These are phyloP conservation scores for Drosophila kanapiae DNA, from an alignment of 1,140 invertebrate genomes.

Conservation along the genomic window DNA sequence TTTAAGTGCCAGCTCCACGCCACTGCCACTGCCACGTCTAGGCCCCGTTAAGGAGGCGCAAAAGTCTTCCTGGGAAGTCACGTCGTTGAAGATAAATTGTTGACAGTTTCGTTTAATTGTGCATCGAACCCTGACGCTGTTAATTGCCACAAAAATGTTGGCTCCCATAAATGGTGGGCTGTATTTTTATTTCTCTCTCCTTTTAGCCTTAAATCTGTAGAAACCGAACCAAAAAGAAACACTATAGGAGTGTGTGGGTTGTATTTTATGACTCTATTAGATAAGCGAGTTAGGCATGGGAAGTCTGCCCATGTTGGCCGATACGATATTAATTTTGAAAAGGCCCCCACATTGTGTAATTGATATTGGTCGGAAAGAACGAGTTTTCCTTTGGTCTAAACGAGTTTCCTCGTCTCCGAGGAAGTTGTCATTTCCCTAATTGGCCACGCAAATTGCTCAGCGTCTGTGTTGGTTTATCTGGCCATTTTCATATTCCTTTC, in stretches of 20 bases:
- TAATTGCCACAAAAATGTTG: constrained; percentile 77
- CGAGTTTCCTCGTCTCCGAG: constrained; percentile 29
- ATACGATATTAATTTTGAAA: constrained; percentile 65
- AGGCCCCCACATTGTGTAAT: constrained; percentile 72
- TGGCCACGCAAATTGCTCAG: constrained; percentile 45
- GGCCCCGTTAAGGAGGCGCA: constrained; percentile 73
- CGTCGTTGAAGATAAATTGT: constrained; percentile 78
- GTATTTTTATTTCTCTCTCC: constrained; percentile 9
- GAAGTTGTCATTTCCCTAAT: constrained; percentile 50
- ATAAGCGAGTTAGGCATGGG: constrained; percentile 52
- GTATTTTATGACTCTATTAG: constrained; percentile 77
- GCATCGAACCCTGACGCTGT: constrained; percentile 46
- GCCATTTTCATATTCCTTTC: constrained; percentile 34
- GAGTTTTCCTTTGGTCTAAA: constrained; percentile 52
- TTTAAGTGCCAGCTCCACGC: constrained; percentile 34
- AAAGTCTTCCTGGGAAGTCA: constrained; percentile 75
- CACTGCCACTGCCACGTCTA: constrained; percentile 49
- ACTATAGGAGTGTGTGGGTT: constrained; percentile 32
- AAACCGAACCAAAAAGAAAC: constrained; percentile 5
- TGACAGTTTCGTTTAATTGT: constrained; percentile 83
- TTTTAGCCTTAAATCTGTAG: constrained; percentile 29
- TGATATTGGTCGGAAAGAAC: constrained; percentile 64
- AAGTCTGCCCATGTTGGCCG: constrained; percentile 26
- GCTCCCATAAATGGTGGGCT: constrained; percentile 51
- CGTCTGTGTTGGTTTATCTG: constrained; percentile 17